These are phyloP conservation scores for Marmota monax DNA, from an alignment of 2,113 vertebrate species.

Conservation along the genomic window DNA sequence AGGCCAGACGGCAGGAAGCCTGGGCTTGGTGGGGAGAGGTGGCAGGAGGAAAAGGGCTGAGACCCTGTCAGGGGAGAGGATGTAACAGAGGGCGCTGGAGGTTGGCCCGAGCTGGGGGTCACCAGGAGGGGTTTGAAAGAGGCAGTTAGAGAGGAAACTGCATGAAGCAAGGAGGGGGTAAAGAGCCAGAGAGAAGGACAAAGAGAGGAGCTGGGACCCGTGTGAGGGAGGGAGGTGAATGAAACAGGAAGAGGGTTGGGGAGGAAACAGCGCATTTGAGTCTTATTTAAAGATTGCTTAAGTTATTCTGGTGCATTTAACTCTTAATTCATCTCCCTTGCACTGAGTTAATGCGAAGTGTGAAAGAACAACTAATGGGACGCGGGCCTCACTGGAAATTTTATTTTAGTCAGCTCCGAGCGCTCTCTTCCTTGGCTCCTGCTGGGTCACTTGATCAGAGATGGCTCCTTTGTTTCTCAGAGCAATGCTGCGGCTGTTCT, in stretches of 20 bases:
- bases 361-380: slow-evolving; percentile 74
- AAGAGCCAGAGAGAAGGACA: neutral
- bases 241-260: neutral
- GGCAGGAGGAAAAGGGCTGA: neutral
- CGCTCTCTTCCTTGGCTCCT: neutral
- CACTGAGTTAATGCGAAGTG: slow-evolving; percentile 71
- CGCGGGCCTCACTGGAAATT: slow-evolving; percentile 54
- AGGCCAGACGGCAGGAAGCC: neutral
- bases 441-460: slow-evolving; percentile 53
- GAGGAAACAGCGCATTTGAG: slow-evolving; percentile 6
- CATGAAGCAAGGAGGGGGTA: neutral
- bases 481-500: neutral
- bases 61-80: neutral
- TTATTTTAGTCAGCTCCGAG: slow-evolving; percentile 14
- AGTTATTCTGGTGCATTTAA: slow-evolving; percentile 77
- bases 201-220: neutral
- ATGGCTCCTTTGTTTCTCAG: slow-evolving; percentile 65
- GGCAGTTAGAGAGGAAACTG: neutral
- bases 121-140: neutral
- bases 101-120: neutral
- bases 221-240: neutral
- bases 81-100: neutral
- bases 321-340: slow-evolving; percentile 75
- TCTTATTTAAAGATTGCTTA: slow-evolving; percentile 73
- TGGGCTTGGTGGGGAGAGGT: neutral